phyloP scores from a whole-genome alignment of 2,888 invertebrate genomes.

The Alsophila aescularia region DNA sequence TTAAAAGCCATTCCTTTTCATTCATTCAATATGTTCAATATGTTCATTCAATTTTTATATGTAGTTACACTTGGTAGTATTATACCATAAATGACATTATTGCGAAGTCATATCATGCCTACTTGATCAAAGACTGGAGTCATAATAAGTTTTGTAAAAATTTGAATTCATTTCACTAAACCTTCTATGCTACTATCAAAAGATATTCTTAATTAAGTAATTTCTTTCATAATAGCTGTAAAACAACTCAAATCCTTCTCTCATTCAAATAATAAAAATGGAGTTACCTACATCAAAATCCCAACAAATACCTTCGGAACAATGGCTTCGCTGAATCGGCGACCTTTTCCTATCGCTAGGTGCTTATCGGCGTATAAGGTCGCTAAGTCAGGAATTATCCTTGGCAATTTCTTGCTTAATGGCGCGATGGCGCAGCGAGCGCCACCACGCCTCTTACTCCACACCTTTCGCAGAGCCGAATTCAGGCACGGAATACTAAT shows the following conservation, averaged over 20 bases:
- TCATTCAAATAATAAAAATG: conserved; percentile 14
- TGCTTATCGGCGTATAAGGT: conserved; percentile 35
- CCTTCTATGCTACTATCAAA: too few relatives aligned
- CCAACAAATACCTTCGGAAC: conserved; percentile 26
- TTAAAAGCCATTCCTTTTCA: too few relatives aligned
- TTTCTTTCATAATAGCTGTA: not conserved
- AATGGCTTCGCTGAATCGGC: conserved; percentile 32
- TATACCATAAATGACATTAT: too few relatives aligned
- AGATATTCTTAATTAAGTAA: too few relatives aligned
- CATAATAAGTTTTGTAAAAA: too few relatives aligned
- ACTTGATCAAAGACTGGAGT: too few relatives aligned
- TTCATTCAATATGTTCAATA: too few relatives aligned
- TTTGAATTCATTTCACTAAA: too few relatives aligned
- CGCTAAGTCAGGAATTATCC: conserved; percentile 45
- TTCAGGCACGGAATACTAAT: conserved; percentile 41
- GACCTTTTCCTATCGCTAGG: conserved; percentile 31
- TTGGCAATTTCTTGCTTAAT: conserved; percentile 50
- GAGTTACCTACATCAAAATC: conserved; percentile 25
- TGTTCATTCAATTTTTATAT: too few relatives aligned
- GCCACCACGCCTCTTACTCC: conserved; percentile 37
- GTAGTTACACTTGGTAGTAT: too few relatives aligned
- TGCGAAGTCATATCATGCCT: too few relatives aligned
- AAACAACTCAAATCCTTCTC: conserved; percentile 5
- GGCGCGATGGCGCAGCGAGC: conserved; percentile 41
- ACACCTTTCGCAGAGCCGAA: conserved; percentile 45